Base-by-base conservation (phyloP, 1,140 invertebrate genomes). In the Penaeus indicus region DNA sequence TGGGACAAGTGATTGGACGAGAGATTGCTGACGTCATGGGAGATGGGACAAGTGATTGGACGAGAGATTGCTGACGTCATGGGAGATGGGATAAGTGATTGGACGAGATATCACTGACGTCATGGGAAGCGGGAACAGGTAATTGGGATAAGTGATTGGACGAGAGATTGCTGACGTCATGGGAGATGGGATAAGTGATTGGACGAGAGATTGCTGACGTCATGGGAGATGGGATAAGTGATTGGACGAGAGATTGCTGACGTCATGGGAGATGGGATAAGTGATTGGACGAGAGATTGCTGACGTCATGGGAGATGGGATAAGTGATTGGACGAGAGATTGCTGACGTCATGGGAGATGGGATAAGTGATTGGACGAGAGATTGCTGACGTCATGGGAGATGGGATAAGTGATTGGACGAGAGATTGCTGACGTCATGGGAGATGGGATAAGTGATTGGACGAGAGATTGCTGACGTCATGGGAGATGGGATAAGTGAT, bases 131-230 rank as follows among this genome's bases (percentile, higher is more conserved):
- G 21, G 81, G 62, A 61, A 38, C 38, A 81, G 27, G 63, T 80
- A 78, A 81, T 80, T 86, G 85, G 85, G 72, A 32, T 11, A 75
- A 32, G 72, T 75, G 72, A 38, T 75, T 75, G 72, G 72, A 75
- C 72, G 72, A 75, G 72, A 75, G 78, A 38, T 67, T 64, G 67
- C 61, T 84, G 81, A 78, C 85, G 85, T 81, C 85, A 86, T 54
- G 63, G 85, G 32, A 64, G 67, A n/a, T 62, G 61, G 77, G 62
- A 18, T 16, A 22, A 54, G 62, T 86, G 32, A 80, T 61, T 86
- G 85, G 85, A 79, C 85, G 85, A 77, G 38, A 67, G 47, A 47
- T 25, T 62, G 38, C 25, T 80, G 61, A 80, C 62, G 61, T 86
- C n/a, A 80, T 63, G 63, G 85, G 77, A 75, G 38, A 75, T 38